Percentiles rank a stretch among this genome's conserved stretches.
Conservation (phyloP, 1,140 invertebrate species). For the Acromyrmex echinatior region DNA sequence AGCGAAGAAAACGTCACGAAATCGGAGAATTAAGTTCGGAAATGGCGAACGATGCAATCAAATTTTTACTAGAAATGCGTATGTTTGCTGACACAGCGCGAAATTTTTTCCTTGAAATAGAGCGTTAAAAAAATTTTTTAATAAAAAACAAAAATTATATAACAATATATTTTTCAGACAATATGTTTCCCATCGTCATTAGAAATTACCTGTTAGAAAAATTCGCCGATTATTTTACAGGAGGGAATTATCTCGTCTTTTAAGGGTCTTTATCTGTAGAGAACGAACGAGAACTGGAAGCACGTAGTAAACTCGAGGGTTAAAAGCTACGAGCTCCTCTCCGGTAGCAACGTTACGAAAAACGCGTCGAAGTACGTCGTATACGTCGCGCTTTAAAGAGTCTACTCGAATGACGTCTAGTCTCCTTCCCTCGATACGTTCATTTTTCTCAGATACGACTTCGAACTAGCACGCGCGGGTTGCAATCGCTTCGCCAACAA, state of each 20-base stretch:
- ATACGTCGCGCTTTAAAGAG: slow-evolving; percentile 39
- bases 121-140: background rate
- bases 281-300: background rate
- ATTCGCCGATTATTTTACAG: background rate
- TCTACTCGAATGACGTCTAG: slow-evolving; percentile 1
- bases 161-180: background rate
- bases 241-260: background rate
- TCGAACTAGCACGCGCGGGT: background rate
- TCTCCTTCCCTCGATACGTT: background rate
- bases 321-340: slow-evolving; percentile 7
- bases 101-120: background rate
- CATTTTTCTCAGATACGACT: slow-evolving; percentile 10
- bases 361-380: background rate
- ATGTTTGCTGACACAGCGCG: background rate
- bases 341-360: slow-evolving; percentile 1
- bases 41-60: slow-evolving; percentile 26
- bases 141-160: background rate
- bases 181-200: background rate
- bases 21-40: slow-evolving; percentile 63
- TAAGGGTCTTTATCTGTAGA: background rate
- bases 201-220: background rate
- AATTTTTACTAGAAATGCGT: slow-evolving; percentile 12
- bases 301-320: background rate
- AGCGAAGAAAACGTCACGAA: slow-evolving; percentile 35
- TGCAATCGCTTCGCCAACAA: slow-evolving; percentile 62